phyloP scores from a whole-genome alignment of 2,888 invertebrate species.

The Piscicola geometra region DNA sequence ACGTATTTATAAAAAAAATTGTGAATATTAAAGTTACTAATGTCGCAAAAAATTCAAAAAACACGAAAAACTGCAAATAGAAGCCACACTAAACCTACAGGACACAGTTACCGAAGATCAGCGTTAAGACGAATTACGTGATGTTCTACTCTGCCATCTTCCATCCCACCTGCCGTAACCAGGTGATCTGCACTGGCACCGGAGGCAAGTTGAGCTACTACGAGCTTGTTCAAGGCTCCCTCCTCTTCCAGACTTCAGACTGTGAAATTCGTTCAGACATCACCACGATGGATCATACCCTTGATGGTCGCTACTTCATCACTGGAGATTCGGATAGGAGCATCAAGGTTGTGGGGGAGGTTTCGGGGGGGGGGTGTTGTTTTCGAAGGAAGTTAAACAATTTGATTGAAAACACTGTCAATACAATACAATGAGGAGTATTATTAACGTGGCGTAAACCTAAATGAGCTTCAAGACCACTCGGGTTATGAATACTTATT shows the following conservation, averaged over 20 bases:
- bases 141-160: conserved; percentile 58
- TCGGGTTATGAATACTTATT: too few relatives aligned
- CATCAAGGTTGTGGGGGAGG: conserved; percentile 79
- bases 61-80: background rate
- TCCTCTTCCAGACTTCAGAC: conserved; percentile 75
- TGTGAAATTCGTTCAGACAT: conserved; percentile 75
- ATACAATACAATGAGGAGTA: too few relatives aligned
- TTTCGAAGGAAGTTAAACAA: too few relatives aligned
- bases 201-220: conserved; percentile 78
- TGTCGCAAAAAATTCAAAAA: background rate
- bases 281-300: conserved; percentile 72
- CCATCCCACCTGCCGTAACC: conserved; percentile 63
- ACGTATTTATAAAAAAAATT: background rate
- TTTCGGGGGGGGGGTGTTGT: too few relatives aligned
- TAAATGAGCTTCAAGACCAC: too few relatives aligned
- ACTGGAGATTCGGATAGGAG: conserved; percentile 82
- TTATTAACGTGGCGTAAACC: too few relatives aligned
- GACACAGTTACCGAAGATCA: conserved; percentile 65
- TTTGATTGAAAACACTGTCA: too few relatives aligned
- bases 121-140: conserved; percentile 71
- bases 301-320: conserved; percentile 70
- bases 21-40: background rate
- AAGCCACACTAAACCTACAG: conserved; percentile 12
- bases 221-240: conserved; percentile 75
- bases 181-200: conserved; percentile 76